These are phyloP conservation scores for Puffinus mauretanicus DNA, from an alignment of 2,113 vertebrate species.

Conservation along the genomic window DNA sequence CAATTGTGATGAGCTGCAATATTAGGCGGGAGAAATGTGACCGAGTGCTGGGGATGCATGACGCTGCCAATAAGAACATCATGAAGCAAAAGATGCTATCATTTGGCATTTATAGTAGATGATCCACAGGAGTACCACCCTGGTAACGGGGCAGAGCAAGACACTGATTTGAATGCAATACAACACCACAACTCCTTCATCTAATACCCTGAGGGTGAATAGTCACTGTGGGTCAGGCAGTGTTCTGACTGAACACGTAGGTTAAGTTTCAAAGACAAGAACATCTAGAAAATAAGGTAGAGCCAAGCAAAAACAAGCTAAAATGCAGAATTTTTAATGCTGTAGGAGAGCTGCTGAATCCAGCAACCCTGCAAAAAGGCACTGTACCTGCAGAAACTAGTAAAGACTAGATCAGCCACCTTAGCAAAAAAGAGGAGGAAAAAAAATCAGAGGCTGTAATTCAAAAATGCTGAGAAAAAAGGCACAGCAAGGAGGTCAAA, in stretches of 20 bases:
- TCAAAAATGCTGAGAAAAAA: neutral
- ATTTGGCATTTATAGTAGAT: conserved; percentile 58
- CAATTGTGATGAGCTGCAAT: conserved; percentile 1
- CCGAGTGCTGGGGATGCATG: neutral
- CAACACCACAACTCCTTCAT: conserved; percentile 19
- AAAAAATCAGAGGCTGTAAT: neutral
- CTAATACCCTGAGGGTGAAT: neutral
- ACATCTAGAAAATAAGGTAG: neutral
- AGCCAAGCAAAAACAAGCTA: neutral
- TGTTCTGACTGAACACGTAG: neutral
- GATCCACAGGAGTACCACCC: conserved; percentile 51
- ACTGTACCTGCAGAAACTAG: neutral
- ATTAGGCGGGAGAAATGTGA: conserved; percentile 30
- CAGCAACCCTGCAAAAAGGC: neutral
- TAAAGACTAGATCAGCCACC: neutral
- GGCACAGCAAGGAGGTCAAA: neutral
- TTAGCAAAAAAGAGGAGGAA: neutral
- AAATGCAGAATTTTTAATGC: neutral
- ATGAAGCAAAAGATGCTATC: conserved; percentile 55
- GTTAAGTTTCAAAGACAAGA: conserved; percentile 25
- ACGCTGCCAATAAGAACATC: conserved; percentile 33
- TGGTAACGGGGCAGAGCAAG: conserved; percentile 15
- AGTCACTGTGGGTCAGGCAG: neutral
- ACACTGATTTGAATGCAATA: conserved; percentile 41
- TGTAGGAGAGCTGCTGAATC: neutral